A percentile compares a stretch with the other conserved stretches of the same genome.
These are phyloP conservation scores for Selenia dentaria DNA, from an alignment of 2,888 invertebrate genomes.

Conservation along the genomic window DNA sequence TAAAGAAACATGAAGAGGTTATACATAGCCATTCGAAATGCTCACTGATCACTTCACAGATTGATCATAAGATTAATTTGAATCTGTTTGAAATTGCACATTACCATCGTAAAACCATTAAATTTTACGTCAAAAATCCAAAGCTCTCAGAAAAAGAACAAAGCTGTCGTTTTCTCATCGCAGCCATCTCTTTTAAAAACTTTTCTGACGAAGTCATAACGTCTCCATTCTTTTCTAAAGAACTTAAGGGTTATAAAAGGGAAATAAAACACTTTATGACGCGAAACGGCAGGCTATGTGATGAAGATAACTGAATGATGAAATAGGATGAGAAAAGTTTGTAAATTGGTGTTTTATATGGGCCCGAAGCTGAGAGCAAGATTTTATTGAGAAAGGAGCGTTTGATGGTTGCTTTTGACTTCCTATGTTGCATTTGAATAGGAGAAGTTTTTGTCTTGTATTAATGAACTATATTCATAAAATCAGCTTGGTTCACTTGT, in stretches of 20 bases:
- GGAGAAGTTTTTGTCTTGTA: no score
- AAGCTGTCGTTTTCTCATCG: not conserved
- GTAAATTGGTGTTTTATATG: constrained; percentile 8
- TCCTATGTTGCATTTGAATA: not conserved
- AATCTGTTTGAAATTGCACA: no score
- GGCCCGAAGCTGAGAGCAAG: constrained; percentile 1
- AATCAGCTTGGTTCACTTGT: no score
- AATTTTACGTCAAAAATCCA: no score
- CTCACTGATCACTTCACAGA: no score
- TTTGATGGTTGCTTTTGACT: not conserved
- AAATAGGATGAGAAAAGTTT: constrained; percentile 13
- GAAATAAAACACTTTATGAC: constrained; percentile 10
- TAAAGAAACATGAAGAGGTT: no score
- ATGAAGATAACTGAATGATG: constrained; percentile 14
- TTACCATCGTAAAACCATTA: no score
- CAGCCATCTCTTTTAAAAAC: not conserved
- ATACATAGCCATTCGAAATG: no score
- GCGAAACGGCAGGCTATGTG: constrained; percentile 7
- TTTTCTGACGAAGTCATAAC: not conserved
- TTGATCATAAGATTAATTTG: no score
- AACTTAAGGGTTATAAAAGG: constrained; percentile 7
- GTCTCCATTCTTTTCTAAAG: constrained; percentile 3
- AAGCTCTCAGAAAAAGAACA: no score
- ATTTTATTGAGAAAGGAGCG: constrained; percentile 2
- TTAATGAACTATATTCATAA: no score